Percentiles rank a stretch among this genome's conserved stretches.
These are phyloP conservation scores for Hydrotaea diabolus DNA, from an alignment of 2,888 invertebrate genomes.

Conservation along the genomic window DNA sequence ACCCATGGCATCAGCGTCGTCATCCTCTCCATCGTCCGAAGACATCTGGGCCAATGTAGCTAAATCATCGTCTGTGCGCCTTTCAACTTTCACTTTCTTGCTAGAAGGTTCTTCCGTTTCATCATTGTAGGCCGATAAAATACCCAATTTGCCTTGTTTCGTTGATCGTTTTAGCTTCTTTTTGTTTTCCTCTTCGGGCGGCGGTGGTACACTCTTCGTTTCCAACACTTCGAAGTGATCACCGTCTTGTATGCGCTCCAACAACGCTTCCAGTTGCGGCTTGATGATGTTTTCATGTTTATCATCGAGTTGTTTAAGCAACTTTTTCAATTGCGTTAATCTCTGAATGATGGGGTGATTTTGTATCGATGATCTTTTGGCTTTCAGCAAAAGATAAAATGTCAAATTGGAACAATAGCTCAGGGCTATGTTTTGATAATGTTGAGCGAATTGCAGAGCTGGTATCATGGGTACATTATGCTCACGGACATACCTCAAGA, in stretches of 20 bases:
- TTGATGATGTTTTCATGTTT: slow-evolving; percentile 86
- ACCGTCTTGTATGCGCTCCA: slow-evolving; percentile 82
- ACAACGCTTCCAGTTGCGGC: slow-evolving; percentile 85
- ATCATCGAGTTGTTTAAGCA: slow-evolving; percentile 87
- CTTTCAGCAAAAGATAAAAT: slow-evolving; percentile 92
- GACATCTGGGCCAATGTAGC: slow-evolving; percentile 52
- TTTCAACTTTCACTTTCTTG: slow-evolving; percentile 65
- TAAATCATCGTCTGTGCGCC: slow-evolving; percentile 71
- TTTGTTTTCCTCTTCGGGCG: slow-evolving; percentile 46
- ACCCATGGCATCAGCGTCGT: slow-evolving; percentile 80
- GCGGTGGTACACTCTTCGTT: slow-evolving; percentile 48
- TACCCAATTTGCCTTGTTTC: slow-evolving; percentile 71
- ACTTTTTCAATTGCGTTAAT: slow-evolving; percentile 89
- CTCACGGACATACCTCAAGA: slow-evolving; percentile 84
- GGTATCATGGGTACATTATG: slow-evolving; percentile 85
- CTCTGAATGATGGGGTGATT: slow-evolving; percentile 95
- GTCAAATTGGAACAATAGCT: slow-evolving; percentile 93
- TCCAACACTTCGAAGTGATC: slow-evolving; percentile 74
- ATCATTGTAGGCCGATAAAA: slow-evolving; percentile 63
- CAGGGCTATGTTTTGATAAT: slow-evolving; percentile 86
- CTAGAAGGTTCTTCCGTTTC: not conserved
- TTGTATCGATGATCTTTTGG: slow-evolving; percentile 86
- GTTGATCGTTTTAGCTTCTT: slow-evolving; percentile 64
- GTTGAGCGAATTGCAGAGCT: slow-evolving; percentile 87
- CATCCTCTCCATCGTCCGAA: slow-evolving; percentile 81